Conservation (phyloP, 2,797 vertebrate genomes). For the Pipistrellus pygmaeus region DNA sequence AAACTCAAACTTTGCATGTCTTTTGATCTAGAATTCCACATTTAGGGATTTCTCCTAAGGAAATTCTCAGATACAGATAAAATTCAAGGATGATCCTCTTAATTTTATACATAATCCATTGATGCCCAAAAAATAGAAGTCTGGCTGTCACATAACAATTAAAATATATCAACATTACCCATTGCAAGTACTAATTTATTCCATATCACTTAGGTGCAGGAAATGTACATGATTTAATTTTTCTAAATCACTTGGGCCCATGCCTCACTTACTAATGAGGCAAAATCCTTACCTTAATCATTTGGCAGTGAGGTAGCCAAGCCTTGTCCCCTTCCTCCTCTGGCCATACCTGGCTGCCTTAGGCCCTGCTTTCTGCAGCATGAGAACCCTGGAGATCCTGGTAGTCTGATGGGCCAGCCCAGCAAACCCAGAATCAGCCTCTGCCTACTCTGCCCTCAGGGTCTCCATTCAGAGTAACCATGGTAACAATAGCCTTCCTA, state of each 20-base stretch:
- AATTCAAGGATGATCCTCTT: background rate
- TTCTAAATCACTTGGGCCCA: background rate
- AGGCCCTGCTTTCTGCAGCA: background rate
- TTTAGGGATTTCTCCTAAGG: background rate
- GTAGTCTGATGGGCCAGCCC: background rate
- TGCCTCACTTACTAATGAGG: background rate
- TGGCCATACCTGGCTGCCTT: background rate
- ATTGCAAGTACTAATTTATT: background rate
- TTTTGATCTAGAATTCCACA: constrained; percentile 29
- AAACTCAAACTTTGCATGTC: background rate
- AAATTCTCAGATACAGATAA: background rate
- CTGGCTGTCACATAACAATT: background rate
- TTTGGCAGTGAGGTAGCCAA: too few relatives aligned
- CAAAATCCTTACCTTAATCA: background rate
- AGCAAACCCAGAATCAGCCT: background rate
- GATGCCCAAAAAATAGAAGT: background rate
- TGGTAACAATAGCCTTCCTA: background rate
- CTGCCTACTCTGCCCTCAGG: background rate
- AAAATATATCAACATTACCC: background rate
- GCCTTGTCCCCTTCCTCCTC: background rate
- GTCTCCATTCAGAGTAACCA: background rate
- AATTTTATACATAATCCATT: background rate
- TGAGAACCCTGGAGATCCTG: background rate
- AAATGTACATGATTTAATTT: background rate
- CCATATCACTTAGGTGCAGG: background rate